Evolutionary conservation across 2,113 vertebrate genomes (phyloP), one percentile per base, ranked within the genome.

Genomic region (Nipponia nippon): DNA sequence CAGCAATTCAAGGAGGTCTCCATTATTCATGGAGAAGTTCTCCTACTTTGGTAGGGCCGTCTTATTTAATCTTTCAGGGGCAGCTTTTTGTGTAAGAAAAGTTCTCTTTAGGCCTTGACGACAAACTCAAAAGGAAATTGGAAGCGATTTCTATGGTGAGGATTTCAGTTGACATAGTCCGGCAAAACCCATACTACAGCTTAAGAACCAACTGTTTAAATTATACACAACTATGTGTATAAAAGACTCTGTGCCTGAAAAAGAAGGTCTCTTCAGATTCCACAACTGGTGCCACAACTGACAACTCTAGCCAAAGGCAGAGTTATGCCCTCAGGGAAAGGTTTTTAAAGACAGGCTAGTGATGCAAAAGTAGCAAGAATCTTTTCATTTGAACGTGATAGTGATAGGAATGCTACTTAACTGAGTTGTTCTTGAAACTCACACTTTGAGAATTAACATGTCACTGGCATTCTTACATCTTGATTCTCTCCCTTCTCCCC

Each of bases 41-140:
- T 36, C 3, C 23, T 79, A 0, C 2, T 6, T 70, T 70, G 22
- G 13, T 40, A 72, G 12, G 17, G 36, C 1, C 11, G 9, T 67
- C 12, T 87, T 78, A 65, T 17, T 89, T 82, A 50, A 20, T 53
- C 44, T 95, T 79, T 63, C 27, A 50, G 15, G 16, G 13, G 3
- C 30, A 44, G 7, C 8, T 71, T 87, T 84, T 90, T 85, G 10
- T 55, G 0, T 59, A 40, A 67, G 26, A 70, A 14, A 42, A 79
- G 9, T 87, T 92, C 4, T 79, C n/a, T 70, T 62, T 26, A 63
- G 27, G 32, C 78, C 42, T 75, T 82, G 55, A 87, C 56, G 22
- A 58, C 17, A 65, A 87, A 67, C 9, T 52, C 25, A 59, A 56
- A 67, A 84, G 23, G 52, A 82, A 72, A 61, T 67, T 21, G 42